phyloP scores from a whole-genome alignment of 1,140 invertebrate genomes.

The Geopemphigus sp. region DNA sequence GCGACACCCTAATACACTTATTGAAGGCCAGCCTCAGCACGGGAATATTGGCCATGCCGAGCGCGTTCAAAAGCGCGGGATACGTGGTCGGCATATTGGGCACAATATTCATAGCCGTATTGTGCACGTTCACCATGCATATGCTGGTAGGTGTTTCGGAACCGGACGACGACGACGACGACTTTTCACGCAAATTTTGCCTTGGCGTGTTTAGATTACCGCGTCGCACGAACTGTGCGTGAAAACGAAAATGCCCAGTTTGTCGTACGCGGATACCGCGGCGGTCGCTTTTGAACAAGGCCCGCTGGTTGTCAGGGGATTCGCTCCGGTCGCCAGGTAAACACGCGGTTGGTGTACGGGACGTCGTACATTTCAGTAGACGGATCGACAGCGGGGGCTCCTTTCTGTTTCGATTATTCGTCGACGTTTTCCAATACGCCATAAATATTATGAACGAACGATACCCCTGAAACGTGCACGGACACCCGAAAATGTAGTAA shows the following conservation, averaged over 20 bases:
- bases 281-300: constrained; percentile 69
- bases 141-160: constrained; percentile 61
- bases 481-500: too few relatives aligned
- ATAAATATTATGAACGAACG: too few relatives aligned
- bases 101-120: constrained; percentile 67
- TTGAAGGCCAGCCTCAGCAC: constrained; percentile 85
- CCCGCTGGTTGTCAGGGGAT: constrained; percentile 56
- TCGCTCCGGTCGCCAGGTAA: constrained; percentile 63
- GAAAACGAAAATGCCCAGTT: constrained; percentile 64
- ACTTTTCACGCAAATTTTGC: too few relatives aligned
- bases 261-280: constrained; percentile 70
- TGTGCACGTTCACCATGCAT: constrained; percentile 80
- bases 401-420: too few relatives aligned
- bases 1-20: constrained; percentile 76
- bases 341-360: too few relatives aligned
- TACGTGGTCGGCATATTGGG: constrained; percentile 66
- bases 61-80: constrained; percentile 58
- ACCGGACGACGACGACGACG: too few relatives aligned
- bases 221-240: constrained; percentile 70
- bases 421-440: too few relatives aligned
- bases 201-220: constrained; percentile 56
- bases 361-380: too few relatives aligned
- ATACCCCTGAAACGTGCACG: too few relatives aligned
- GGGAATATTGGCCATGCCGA: constrained; percentile 85
- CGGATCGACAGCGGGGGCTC: too few relatives aligned